Evolutionary conservation across 2,113 vertebrate genomes (phyloP).

Genomic region (Aptenodytes forsteri): DNA sequence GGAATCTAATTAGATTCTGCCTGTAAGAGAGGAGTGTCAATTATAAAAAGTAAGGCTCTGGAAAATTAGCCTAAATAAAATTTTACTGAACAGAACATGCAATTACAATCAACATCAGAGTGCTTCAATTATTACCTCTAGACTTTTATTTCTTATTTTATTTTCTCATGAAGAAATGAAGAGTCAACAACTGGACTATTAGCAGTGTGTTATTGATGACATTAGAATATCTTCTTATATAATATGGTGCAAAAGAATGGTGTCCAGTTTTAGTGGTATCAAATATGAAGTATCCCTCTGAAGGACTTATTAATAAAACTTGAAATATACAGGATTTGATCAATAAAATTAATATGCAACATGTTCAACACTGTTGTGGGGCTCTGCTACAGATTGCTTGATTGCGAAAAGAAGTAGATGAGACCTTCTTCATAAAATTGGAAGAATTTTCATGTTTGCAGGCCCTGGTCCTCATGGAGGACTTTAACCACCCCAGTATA

Average conservation of each 20-base stretch:
- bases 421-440: neutral
- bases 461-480: neutral
- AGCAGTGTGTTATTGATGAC: neutral
- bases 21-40: constrained; percentile 21
- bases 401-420: neutral
- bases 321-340: neutral
- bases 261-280: neutral
- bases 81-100: constrained; percentile 1
- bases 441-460: neutral
- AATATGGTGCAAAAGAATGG: neutral
- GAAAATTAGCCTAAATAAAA: constrained; percentile 47
- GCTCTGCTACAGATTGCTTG: neutral
- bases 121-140: neutral
- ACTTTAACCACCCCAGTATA: neutral
- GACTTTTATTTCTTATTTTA: neutral
- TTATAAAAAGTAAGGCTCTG: constrained; percentile 30
- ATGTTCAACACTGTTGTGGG: neutral
- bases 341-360: neutral
- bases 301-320: neutral
- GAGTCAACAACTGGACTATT: neutral
- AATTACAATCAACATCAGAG: constrained; percentile 25
- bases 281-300: neutral
- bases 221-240: neutral
- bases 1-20: constrained; percentile 60
- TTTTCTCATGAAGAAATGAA: neutral